These are phyloP conservation scores for Lepidurus couesii DNA, from an alignment of 1,140 invertebrate genomes.

Conservation along the genomic window DNA sequence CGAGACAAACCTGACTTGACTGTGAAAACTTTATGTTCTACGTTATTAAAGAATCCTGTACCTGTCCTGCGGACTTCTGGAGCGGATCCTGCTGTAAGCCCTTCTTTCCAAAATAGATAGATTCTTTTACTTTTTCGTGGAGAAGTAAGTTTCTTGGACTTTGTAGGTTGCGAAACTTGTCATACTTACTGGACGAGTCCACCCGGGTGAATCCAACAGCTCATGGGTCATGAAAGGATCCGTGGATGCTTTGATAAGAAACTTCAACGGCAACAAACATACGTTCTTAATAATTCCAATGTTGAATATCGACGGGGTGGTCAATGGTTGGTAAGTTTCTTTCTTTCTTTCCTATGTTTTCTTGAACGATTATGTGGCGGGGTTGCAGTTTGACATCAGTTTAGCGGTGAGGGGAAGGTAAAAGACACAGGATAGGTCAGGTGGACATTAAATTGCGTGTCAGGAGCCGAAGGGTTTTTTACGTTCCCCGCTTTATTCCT, in stretches of 20 bases:
- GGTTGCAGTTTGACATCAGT: too few species aligned
- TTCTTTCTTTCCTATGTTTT: background rate
- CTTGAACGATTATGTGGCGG: background rate
- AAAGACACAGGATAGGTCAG: background rate
- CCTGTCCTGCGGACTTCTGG: background rate
- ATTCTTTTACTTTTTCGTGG: background rate
- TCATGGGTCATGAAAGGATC: conserved; percentile 85
- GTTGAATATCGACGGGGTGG: conserved; percentile 81
- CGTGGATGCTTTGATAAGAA: conserved; percentile 60
- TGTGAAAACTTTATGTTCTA: conserved; percentile 16
- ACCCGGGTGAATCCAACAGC: conserved; percentile 82
- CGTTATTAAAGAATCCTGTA: conserved; percentile 16
- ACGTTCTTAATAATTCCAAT: conserved; percentile 83
- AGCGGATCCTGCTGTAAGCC: conserved; percentile 13
- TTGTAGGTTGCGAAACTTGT: conserved; percentile 59
- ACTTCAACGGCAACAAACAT: conserved; percentile 55
- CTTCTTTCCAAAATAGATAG: background rate
- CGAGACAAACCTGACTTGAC: conserved; percentile 17
- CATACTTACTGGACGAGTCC: conserved; percentile 73
- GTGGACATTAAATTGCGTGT: background rate
- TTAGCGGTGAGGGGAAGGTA: too few species aligned
- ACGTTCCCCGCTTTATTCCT: background rate
- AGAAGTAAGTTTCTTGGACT: conserved; percentile 18
- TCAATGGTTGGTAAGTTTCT: conserved; percentile 73
- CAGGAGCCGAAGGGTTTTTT: conserved; percentile 23